phyloP scores from a whole-genome alignment of 2,888 invertebrate species.

The Chloromyia formosa region DNA sequence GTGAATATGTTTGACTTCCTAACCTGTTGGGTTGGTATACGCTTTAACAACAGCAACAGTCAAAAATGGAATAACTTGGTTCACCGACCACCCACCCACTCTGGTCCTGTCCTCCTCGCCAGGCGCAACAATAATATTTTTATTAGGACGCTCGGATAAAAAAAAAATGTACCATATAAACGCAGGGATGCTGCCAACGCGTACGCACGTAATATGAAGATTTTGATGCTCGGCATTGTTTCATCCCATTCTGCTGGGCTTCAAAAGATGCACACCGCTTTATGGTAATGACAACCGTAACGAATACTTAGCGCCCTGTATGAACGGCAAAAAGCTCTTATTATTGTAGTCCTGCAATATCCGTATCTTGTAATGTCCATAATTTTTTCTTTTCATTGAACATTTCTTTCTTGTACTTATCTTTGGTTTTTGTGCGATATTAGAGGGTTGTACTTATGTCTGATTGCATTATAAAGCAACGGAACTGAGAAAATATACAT shows the following conservation, averaged over 20 bases:
- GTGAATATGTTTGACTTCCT: not conserved
- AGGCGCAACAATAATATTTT: slow-evolving; percentile 30
- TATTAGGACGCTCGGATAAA: slow-evolving; percentile 27
- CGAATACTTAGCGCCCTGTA: slow-evolving; percentile 1
- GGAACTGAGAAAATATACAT: not conserved
- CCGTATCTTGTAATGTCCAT: slow-evolving; percentile 22
- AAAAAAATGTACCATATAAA: not conserved
- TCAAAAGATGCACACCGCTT: slow-evolving; percentile 22
- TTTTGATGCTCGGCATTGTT: not conserved
- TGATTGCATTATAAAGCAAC: slow-evolving; percentile 35
- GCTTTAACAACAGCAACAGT: not conserved
- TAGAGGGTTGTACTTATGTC: not conserved
- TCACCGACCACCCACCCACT: slow-evolving; percentile 17
- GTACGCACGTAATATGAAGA: slow-evolving; percentile 31
- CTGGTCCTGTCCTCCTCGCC: not conserved
- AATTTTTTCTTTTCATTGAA: slow-evolving; percentile 28
- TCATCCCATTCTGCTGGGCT: not conserved
- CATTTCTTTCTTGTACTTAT: not conserved
- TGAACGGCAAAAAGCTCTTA: not conserved
- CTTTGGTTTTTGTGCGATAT: not conserved
- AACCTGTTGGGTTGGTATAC: not conserved
- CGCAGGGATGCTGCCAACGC: not conserved
- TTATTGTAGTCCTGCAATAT: not conserved
- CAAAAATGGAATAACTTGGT: slow-evolving; percentile 6
- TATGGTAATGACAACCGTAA: slow-evolving; percentile 34